phyloP scores from a whole-genome alignment of 1,140 invertebrate species.

The Platyscapa corneri region DNA sequence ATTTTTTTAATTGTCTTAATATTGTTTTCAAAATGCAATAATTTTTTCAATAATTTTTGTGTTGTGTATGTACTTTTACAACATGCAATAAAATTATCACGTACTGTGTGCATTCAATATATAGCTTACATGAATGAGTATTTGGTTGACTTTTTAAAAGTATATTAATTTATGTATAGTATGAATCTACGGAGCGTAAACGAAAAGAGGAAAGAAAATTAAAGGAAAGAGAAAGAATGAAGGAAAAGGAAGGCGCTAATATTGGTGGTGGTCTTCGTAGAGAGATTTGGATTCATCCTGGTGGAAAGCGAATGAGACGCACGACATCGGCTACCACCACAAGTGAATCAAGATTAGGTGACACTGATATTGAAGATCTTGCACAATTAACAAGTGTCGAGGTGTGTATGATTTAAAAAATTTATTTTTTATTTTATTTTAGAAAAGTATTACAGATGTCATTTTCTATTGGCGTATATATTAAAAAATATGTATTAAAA shows the following conservation, averaged over 20 bases:
- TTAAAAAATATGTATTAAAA: not conserved
- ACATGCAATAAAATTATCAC: conserved; percentile 31
- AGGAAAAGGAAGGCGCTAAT: conserved; percentile 75
- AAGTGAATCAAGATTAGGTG: conserved; percentile 71
- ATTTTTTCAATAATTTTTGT: too few species aligned
- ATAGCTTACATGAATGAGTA: conserved; percentile 24
- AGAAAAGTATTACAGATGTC: not conserved
- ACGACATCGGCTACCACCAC: conserved; percentile 76
- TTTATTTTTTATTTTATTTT: not conserved
- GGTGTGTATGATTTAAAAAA: conserved; percentile 69
- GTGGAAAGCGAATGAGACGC: conserved; percentile 79
- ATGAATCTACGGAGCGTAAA: conserved; percentile 86
- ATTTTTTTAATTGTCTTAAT: too few species aligned
- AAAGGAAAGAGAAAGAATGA: conserved; percentile 76
- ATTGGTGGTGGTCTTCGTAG: conserved; percentile 76
- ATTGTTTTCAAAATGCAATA: not conserved
- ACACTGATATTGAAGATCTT: conserved; percentile 81
- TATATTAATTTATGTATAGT: conserved; percentile 74
- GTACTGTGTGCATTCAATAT: conserved; percentile 51
- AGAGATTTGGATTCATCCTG: conserved; percentile 89
- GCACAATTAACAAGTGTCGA: conserved; percentile 82
- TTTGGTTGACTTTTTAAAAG: conserved; percentile 9
- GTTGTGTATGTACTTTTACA: conserved; percentile 11
- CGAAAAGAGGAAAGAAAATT: conserved; percentile 79
- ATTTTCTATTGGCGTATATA: not conserved